Conservation (phyloP, 2,113 vertebrate genomes). For the Cheirogaleus medius region DNA sequence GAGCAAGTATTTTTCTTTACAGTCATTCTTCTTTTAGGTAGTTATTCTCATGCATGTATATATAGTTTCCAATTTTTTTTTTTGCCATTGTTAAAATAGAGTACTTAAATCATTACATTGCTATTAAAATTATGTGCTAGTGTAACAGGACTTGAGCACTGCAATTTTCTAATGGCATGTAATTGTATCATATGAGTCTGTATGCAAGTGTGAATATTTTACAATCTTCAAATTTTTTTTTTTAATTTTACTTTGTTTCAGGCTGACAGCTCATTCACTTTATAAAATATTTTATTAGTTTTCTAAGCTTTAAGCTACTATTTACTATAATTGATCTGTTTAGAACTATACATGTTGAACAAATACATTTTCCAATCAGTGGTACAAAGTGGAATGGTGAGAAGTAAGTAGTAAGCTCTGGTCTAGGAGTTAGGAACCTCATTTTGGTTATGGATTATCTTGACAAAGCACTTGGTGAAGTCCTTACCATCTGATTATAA, state of each 20-base stretch:
- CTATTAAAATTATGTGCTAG: background rate
- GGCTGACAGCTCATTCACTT: background rate
- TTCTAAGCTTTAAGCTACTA: background rate
- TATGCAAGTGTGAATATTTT: background rate
- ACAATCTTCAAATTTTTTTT: background rate
- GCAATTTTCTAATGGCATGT: background rate
- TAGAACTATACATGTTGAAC: background rate
- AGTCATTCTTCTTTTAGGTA: slow-evolving; percentile 12
- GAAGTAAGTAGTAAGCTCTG: background rate
- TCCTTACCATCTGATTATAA: background rate
- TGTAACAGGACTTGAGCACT: slow-evolving; percentile 1
- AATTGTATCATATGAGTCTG: background rate
- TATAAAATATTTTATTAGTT: background rate
- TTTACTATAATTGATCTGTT: slow-evolving; percentile 16
- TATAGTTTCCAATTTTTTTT: background rate
- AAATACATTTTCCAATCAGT: slow-evolving; percentile 12
- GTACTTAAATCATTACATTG: background rate
- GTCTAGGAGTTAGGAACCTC: background rate
- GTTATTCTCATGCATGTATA: background rate
- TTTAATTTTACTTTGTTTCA: slow-evolving; percentile 19
- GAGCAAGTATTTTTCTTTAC: background rate
- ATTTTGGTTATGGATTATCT: background rate
- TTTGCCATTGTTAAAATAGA: background rate
- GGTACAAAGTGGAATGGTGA: background rate
- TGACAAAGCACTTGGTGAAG: background rate